Conservation (phyloP, 2,113 vertebrate genomes). For the Leucopsar rothschildi region DNA sequence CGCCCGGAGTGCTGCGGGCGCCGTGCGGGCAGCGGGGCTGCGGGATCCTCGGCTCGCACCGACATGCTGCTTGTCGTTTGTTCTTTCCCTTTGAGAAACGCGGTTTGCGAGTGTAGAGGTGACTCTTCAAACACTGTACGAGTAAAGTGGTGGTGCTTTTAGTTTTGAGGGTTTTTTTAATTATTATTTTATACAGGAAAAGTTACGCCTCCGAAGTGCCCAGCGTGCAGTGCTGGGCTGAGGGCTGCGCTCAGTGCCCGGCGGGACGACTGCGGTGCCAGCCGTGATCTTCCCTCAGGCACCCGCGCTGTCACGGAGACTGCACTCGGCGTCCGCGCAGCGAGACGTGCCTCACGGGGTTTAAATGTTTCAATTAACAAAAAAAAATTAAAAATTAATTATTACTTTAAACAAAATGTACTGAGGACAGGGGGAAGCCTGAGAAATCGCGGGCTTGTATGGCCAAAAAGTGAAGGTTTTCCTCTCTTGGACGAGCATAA, state of each 20-base stretch:
- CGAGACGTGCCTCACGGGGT: fast-evolving
- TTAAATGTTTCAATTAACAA: no score
- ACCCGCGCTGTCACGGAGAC: neutral
- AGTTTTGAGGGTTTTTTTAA: fast-evolving
- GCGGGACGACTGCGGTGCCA: neutral
- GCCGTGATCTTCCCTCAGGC: neutral
- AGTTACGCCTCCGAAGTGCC: fast-evolving
- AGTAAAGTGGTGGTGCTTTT: neutral
- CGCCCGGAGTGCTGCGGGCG: neutral
- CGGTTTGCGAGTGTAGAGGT: neutral
- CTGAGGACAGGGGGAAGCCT: neutral
- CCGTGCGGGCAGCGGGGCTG: fast-evolving
- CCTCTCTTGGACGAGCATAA: fast-evolving
- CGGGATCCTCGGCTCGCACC: neutral
- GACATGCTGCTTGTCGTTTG: neutral
- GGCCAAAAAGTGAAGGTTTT: neutral
- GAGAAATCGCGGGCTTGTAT: fast-evolving
- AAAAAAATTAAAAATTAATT: fast-evolving
- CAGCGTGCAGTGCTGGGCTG: neutral
- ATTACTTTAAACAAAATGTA: neutral
- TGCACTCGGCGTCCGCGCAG: fast-evolving
- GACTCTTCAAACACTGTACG: neutral
- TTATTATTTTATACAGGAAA: fast-evolving
- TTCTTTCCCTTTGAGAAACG: neutral
- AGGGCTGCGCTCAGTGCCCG: neutral